Evolutionary conservation across 2,797 vertebrate genomes (phyloP), one percentile per base, ranked within the genome.

Genomic region (Dromococcyx pavoninus): DNA sequence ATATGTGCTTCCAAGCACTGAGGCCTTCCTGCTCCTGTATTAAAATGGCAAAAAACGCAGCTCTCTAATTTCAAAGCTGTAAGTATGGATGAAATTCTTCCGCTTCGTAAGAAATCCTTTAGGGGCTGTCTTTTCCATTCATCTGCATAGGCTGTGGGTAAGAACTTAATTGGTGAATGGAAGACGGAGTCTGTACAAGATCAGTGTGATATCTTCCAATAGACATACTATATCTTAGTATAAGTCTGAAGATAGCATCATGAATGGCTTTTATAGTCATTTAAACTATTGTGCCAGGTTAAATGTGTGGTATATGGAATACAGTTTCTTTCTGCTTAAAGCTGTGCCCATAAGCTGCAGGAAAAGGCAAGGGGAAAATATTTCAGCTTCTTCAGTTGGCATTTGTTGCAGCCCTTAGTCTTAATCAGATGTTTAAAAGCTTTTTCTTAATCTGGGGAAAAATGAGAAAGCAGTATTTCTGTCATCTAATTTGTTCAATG

Each of bases 111-210:
- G 89, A 73, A 93, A 70, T 89, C 41, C 70, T 86, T 86, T 83
- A 77, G 80, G 70, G 84, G 70, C 94, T 86, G 82, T 64, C 73
- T 90, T 74, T 39, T 89, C 69, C 35, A 8, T 88, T 88, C n/a
- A 44, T 86, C 60, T 86, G 7, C 14, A 2, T 19, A 54, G 62
- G 13, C 62, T 90, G 54, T 13, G 35, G 73, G 70, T 39, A 58
- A 50, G 90, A 73, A 41, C 41, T 65, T 84, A 74, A 66, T 37
- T 86, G 70, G 58, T 58, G 73, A 66, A 61, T 19, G 54, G 50
- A 37, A 61, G 50, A 12, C 0, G 2, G 11, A 73, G 37, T 35
- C 60, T 71, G 23, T 75, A 54, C 46, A 46, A 32, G 33, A 54
- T 91, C 83, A 71, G 4, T 81, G 9, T 4, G 12, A 62, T 41